phyloP scores from a whole-genome alignment of 2,888 invertebrate species.

The Agonum fuliginosum region DNA sequence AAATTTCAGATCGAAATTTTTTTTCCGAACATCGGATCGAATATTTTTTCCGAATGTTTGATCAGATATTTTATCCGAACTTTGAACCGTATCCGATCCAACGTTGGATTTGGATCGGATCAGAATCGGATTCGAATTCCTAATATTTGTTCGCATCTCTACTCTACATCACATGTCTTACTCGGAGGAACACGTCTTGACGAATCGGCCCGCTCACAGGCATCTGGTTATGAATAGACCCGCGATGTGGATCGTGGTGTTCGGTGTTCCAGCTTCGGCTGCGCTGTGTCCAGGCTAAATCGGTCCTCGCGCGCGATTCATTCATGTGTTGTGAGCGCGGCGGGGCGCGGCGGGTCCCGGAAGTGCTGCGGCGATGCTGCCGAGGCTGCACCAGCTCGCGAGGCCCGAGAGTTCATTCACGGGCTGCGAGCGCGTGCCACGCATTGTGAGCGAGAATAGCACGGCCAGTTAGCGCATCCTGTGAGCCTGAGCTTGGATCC shows the following conservation, averaged over 20 bases:
- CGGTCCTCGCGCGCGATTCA: constrained; percentile 43
- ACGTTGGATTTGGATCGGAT: too few relatives aligned
- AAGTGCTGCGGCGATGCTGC: constrained; percentile 38
- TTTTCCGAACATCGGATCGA: too few relatives aligned
- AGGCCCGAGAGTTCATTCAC: constrained; percentile 34
- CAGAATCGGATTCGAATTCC: too few relatives aligned
- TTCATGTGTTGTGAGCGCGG: constrained; percentile 27
- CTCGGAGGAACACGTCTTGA: too few relatives aligned
- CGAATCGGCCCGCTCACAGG: not conserved
- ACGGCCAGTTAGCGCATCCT: constrained; percentile 55
- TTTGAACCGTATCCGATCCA: too few relatives aligned
- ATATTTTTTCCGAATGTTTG: too few relatives aligned
- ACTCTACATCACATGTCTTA: too few relatives aligned
- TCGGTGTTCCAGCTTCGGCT: constrained; percentile 26
- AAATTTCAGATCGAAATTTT: too few relatives aligned
- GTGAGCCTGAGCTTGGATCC: too few relatives aligned
- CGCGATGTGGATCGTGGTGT: too few relatives aligned
- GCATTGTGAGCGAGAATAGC: constrained; percentile 49
- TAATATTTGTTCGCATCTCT: too few relatives aligned
- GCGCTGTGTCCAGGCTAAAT: constrained; percentile 21
- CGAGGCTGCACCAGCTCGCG: constrained; percentile 11
- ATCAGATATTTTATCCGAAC: too few relatives aligned
- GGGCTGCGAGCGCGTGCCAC: constrained; percentile 38
- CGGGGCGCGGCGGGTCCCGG: constrained; percentile 25
- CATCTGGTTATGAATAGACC: constrained; percentile 48